Evolutionary conservation across 2,888 invertebrate species (phyloP).

Genomic region (Crocallis elinguaria): DNA sequence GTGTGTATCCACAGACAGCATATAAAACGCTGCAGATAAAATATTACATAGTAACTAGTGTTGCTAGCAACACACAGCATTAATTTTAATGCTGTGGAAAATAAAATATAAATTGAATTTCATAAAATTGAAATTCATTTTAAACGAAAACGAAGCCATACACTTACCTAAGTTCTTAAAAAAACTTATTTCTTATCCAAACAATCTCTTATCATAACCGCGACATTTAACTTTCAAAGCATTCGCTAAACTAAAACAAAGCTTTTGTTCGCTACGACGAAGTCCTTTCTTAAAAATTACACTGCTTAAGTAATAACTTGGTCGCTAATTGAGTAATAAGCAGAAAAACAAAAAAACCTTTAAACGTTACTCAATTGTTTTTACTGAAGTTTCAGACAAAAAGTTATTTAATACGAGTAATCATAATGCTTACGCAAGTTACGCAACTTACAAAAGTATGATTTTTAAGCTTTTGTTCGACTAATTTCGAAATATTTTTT

Average conservation of each 20-base stretch:
- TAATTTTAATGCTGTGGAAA: no score
- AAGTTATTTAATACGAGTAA: not conserved
- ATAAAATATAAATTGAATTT: no score
- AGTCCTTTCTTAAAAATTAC: constrained; percentile 9
- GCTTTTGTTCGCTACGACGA: not conserved
- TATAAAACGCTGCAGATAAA: no score
- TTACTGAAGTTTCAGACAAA: not conserved
- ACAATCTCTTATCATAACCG: not conserved
- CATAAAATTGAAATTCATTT: no score
- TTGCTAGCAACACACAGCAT: no score
- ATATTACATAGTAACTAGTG: no score
- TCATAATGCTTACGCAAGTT: constrained; percentile 7
- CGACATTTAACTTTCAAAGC: not conserved
- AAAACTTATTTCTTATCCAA: not conserved
- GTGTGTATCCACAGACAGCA: no score
- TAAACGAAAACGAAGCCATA: no score
- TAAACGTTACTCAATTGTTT: constrained; percentile 1
- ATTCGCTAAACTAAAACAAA: not conserved
- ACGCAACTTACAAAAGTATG: no score
- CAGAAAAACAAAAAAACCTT: not conserved
- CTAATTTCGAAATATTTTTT: not conserved
- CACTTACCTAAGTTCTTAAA: no score
- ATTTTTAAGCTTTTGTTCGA: not conserved
- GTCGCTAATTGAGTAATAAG: not conserved
- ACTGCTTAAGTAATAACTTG: constrained; percentile 3